Percentiles rank a stretch among this genome's conserved stretches.
These are phyloP conservation scores for Triops cancriformis DNA, from an alignment of 1,140 invertebrate genomes.

Conservation along the genomic window DNA sequence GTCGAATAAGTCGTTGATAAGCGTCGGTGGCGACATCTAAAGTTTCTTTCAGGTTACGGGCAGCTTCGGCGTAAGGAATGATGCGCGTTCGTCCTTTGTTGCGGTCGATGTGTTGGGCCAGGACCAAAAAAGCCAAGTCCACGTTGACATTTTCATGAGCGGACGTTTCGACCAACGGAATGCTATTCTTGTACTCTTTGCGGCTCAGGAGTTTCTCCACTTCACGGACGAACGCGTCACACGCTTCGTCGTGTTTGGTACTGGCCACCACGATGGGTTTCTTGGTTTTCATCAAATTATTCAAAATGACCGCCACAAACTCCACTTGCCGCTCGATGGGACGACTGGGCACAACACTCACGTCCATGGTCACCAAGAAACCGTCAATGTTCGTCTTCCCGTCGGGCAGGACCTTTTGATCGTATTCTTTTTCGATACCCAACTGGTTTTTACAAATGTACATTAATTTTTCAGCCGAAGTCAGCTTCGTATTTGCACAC, in stretches of 20 bases:
- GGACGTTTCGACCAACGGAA: conserved; percentile 87
- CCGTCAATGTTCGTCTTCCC: conserved; percentile 90
- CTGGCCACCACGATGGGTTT: conserved; percentile 92
- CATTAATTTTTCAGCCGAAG: conserved; percentile 94
- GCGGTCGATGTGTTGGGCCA: conserved; percentile 86
- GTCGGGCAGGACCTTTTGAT: conserved; percentile 86
- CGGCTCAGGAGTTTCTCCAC: conserved; percentile 77
- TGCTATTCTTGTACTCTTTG: conserved; percentile 82
- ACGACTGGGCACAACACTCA: conserved; percentile 81
- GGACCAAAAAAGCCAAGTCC: conserved; percentile 81
- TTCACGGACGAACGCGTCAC: conserved; percentile 77
- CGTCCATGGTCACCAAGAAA: conserved; percentile 93
- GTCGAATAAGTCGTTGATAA: conserved; percentile 70
- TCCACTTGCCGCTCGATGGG: conserved; percentile 76
- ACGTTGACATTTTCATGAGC: conserved; percentile 96
- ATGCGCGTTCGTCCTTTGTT: conserved; percentile 60
- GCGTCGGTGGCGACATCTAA: conserved; percentile 81
- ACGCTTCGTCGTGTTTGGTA: conserved; percentile 92
- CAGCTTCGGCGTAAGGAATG: conserved; percentile 76
- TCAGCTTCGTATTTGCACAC: conserved; percentile 81
- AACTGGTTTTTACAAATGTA: conserved; percentile 96
- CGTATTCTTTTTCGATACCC: conserved; percentile 83
- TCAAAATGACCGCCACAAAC: conserved; percentile 68
- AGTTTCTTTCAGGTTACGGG: conserved; percentile 73
- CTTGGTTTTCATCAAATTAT: conserved; percentile 80